Percentiles rank a stretch among this genome's conserved stretches.
phyloP scores from a whole-genome alignment of 1,140 invertebrate genomes.

The Latrodectus geometricus region DNA sequence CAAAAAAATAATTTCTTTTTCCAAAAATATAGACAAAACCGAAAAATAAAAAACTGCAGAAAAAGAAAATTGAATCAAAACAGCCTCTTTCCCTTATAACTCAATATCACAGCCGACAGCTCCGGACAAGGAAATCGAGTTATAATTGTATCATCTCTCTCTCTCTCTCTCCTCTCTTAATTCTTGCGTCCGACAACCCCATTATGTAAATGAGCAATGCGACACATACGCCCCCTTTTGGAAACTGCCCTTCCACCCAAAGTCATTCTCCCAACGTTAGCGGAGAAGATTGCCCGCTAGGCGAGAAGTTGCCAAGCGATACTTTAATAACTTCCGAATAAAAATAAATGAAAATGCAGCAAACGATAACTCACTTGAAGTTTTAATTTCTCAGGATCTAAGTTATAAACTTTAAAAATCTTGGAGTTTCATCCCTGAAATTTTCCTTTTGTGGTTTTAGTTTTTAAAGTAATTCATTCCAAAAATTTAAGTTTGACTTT shows the following conservation, averaged over 20 bases:
- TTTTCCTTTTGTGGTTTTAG: not conserved
- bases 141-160: constrained; percentile 31
- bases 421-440: not conserved
- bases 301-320: constrained; percentile 10
- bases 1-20: no score
- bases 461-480: not conserved
- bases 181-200: constrained; percentile 21
- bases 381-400: not conserved
- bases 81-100: constrained; percentile 17
- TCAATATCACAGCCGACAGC: constrained; percentile 11
- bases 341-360: not conserved
- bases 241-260: not conserved
- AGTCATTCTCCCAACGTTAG: not conserved
- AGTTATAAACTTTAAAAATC: not conserved
- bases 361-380: not conserved
- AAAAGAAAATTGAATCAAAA: constrained; percentile 39
- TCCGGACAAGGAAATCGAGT: constrained; percentile 47
- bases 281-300: constrained; percentile 37
- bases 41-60: not conserved
- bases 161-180: not conserved
- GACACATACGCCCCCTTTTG: constrained; percentile 38
- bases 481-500: not conserved
- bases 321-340: not conserved
- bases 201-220: constrained; percentile 54
- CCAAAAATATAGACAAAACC: not conserved